These are phyloP conservation scores for Geothlypis trichas DNA, from an alignment of 2,113 vertebrate species.

Conservation along the genomic window DNA sequence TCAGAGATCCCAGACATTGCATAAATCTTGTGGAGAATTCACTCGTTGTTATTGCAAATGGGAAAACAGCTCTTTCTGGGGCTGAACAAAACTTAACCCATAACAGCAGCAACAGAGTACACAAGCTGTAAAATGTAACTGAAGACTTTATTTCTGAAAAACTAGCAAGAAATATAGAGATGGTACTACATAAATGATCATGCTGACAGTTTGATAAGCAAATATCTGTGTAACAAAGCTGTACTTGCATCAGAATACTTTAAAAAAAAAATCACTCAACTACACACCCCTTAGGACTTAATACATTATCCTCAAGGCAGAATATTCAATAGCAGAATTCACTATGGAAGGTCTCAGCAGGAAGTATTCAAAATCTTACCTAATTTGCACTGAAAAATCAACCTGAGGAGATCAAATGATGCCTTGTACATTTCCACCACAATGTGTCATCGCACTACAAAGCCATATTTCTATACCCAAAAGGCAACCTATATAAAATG, in stretches of 20 bases:
- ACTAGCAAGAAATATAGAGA: not conserved
- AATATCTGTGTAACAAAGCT: not conserved
- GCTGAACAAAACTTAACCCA: not conserved
- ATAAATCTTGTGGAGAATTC: not conserved
- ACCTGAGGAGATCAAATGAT: not conserved
- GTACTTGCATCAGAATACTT: not conserved
- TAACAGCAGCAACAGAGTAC: not conserved
- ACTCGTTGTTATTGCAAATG: not conserved
- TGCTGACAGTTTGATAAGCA: not conserved
- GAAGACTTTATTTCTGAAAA: not conserved
- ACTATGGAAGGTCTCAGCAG: not conserved
- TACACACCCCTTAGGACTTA: not conserved
- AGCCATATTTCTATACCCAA: not conserved
- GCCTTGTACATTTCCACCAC: not conserved
- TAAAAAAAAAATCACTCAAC: not conserved
- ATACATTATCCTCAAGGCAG: not conserved
- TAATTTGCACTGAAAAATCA: conserved; percentile 12
- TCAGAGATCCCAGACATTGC: not conserved
- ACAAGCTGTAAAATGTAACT: not conserved
- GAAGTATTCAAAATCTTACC: not conserved
- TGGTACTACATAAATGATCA: not conserved
- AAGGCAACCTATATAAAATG: not conserved
- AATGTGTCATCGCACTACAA: not conserved
- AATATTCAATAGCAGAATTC: not conserved
- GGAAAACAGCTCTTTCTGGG: not conserved